Conservation (phyloP, 2,888 invertebrate genomes). For the Nymphalis c-album region DNA sequence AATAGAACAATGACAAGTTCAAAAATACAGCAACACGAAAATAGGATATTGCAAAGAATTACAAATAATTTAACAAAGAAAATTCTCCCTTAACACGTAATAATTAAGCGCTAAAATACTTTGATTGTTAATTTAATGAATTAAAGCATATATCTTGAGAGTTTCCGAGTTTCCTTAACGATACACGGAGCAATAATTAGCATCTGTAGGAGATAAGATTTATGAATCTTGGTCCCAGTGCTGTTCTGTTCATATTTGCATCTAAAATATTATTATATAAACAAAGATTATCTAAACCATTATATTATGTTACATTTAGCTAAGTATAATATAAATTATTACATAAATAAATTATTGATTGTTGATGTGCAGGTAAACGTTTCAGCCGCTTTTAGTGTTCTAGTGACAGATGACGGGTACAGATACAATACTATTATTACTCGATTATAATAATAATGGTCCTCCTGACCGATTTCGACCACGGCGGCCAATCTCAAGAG, state of each 20-base stretch:
- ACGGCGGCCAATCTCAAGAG: no score
- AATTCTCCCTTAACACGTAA: not conserved
- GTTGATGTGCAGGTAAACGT: no score
- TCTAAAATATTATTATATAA: not conserved
- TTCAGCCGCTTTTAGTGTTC: no score
- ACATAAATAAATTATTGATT: no score
- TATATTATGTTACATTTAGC: not conserved
- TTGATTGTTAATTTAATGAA: constrained; percentile 1
- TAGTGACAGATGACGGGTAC: no score
- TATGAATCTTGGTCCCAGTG: constrained; percentile 16
- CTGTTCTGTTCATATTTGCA: constrained; percentile 3
- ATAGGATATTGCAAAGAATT: not conserved
- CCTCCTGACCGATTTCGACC: no score
- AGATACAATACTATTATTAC: no score
- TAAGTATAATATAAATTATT: no score
- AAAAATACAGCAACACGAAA: no score
- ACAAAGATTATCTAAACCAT: no score
- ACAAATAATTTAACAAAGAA: not conserved
- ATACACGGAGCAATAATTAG: constrained; percentile 50
- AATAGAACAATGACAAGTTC: no score
- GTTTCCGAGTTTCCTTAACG: constrained; percentile 20
- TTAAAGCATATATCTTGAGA: constrained; percentile 20
- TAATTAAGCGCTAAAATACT: not conserved
- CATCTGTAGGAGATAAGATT: constrained; percentile 42
- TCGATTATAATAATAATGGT: no score